A percentile compares a stretch with the other conserved stretches of the same genome.
phyloP scores from a whole-genome alignment of 1,140 invertebrate genomes.

The Caerostris extrusa region DNA sequence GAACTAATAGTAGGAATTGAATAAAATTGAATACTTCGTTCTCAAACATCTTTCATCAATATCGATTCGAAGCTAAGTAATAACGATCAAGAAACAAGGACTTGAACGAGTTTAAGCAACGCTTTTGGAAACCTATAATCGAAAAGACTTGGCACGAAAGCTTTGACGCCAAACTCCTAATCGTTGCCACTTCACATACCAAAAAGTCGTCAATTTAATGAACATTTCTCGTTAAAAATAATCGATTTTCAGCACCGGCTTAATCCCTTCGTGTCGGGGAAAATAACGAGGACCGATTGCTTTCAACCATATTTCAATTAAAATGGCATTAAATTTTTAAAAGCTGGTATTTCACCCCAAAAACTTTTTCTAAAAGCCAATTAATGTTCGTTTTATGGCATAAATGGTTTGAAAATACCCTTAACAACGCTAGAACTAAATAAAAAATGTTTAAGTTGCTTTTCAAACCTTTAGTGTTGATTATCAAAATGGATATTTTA shows the following conservation, averaged over 20 bases:
- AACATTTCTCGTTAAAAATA: conserved; percentile 3
- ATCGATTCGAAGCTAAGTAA: neutral
- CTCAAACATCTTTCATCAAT: too few relatives aligned
- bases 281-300: neutral
- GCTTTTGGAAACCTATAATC: too few relatives aligned
- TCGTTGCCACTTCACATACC: neutral
- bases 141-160: neutral
- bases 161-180: neutral
- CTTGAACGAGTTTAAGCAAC: too few relatives aligned
- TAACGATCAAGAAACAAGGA: too few relatives aligned
- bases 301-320: neutral
- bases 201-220: neutral
- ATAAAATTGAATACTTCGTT: too few relatives aligned
- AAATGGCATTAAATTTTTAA: conserved; percentile 20
- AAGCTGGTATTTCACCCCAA: neutral
- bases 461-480: too few relatives aligned
- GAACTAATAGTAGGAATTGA: too few relatives aligned
- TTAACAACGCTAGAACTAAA: neutral
- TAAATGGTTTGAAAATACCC: neutral
- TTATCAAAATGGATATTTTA: too few relatives aligned
- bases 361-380: neutral
- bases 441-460: too few relatives aligned
- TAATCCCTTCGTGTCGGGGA: neutral
- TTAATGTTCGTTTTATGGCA: neutral
- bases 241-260: neutral